A percentile compares a stretch with the other conserved stretches of the same genome.
These are phyloP conservation scores for Trypoxylon attenuatum DNA, from an alignment of 2,888 invertebrate genomes.

Conservation along the genomic window DNA sequence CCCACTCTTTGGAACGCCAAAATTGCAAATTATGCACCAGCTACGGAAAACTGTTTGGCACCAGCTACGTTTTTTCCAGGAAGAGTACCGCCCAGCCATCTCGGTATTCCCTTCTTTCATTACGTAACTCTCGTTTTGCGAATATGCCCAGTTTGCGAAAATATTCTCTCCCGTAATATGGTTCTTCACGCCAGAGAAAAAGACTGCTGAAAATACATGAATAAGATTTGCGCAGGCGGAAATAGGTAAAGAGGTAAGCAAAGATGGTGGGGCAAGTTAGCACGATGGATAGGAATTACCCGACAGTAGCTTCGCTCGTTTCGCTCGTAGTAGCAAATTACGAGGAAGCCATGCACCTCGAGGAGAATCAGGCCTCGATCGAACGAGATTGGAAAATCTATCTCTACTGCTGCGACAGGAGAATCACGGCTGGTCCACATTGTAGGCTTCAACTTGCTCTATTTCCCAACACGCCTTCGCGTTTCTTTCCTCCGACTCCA, in stretches of 20 bases:
- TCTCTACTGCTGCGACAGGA: not conserved
- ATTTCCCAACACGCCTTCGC: no score
- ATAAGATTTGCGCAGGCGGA: not conserved
- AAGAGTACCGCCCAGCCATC: slow-evolving; percentile 31
- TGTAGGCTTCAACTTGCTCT: not conserved
- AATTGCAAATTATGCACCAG: slow-evolving; percentile 41
- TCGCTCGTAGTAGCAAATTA: not conserved
- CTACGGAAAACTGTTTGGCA: slow-evolving; percentile 8
- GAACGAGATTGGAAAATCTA: not conserved
- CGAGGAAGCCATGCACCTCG: not conserved
- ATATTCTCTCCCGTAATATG: not conserved
- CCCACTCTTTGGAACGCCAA: slow-evolving; percentile 16
- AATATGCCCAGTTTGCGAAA: not conserved
- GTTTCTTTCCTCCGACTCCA: no score
- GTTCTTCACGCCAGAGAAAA: not conserved
- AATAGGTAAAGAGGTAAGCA: not conserved
- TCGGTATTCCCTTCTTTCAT: slow-evolving; percentile 30
- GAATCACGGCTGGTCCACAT: not conserved
- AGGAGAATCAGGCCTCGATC: not conserved
- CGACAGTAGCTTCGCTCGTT: not conserved
- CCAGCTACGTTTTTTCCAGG: slow-evolving; percentile 14
- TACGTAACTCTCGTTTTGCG: slow-evolving; percentile 35
- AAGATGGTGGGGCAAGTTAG: not conserved
- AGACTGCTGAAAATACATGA: not conserved
- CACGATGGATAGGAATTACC: no score